Evolutionary conservation across 2,113 vertebrate species (phyloP).

Genomic region (Jaculus jaculus): DNA sequence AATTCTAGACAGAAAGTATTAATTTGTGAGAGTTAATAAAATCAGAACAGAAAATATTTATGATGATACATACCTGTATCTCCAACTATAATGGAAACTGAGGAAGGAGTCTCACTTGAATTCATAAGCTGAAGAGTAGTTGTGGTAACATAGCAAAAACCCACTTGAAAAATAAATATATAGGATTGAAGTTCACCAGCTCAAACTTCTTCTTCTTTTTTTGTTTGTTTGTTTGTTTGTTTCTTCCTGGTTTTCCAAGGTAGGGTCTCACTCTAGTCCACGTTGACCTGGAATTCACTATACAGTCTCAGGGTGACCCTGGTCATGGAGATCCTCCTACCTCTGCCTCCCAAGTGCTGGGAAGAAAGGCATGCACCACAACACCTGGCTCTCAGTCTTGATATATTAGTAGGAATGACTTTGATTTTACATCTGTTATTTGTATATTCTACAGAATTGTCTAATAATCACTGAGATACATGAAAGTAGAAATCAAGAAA

Average conservation of each 20-base stretch:
- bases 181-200: neutral
- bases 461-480: neutral
- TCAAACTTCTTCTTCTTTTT: neutral
- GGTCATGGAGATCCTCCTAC: too few relatives aligned
- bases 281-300: too few relatives aligned
- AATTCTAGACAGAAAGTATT: neutral
- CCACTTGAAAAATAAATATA: neutral
- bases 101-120: neutral
- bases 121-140: neutral
- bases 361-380: too few relatives aligned
- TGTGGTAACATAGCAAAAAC: neutral
- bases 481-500: neutral
- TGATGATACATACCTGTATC: neutral
- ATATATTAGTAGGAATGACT: neutral
- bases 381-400: too few relatives aligned
- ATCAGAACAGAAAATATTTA: constrained; percentile 25
- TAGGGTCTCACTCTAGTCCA: too few relatives aligned
- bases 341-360: too few relatives aligned
- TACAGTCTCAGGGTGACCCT: too few relatives aligned
- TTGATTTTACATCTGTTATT: neutral
- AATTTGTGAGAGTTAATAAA: neutral
- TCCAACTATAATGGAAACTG: neutral
- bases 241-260: neutral
- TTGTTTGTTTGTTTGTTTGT: too few relatives aligned
- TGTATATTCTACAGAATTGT: neutral